phyloP scores from a whole-genome alignment of 1,140 invertebrate genomes.

The Diachasma alloeum region DNA sequence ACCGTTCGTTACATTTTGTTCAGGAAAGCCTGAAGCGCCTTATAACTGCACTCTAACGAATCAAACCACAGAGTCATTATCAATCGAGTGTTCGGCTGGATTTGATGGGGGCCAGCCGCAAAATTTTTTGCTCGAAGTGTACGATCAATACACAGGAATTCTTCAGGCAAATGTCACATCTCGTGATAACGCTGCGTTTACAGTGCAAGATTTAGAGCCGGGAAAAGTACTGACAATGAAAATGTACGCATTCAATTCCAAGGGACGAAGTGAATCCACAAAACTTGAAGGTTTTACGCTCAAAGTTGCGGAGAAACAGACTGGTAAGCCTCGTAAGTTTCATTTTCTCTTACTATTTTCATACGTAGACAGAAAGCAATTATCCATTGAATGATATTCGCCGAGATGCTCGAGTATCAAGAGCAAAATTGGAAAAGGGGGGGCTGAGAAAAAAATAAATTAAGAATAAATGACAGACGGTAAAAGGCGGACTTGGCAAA shows the following conservation, averaged over 20 bases:
- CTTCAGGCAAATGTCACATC: conserved; percentile 76
- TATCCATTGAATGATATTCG: too few relatives aligned
- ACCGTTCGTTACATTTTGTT: not conserved
- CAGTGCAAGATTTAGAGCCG: conserved; percentile 74
- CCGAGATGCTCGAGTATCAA: not conserved
- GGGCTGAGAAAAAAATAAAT: conserved; percentile 15
- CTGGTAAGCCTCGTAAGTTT: conserved; percentile 68
- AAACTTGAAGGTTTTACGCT: conserved; percentile 84
- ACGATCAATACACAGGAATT: conserved; percentile 72
- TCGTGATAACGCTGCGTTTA: conserved; percentile 72
- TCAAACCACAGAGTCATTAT: conserved; percentile 80
- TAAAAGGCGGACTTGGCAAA: not conserved
- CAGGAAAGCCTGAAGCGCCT: conserved; percentile 81
- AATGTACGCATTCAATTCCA: conserved; percentile 84
- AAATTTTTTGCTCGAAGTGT: conserved; percentile 77
- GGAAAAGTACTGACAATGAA: conserved; percentile 75
- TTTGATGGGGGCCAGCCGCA: conserved; percentile 82
- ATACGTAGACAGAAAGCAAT: not conserved
- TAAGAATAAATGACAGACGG: not conserved
- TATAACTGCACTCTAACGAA: conserved; percentile 82
- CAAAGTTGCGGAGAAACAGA: conserved; percentile 82
- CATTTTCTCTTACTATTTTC: not conserved
- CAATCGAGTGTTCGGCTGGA: conserved; percentile 78
- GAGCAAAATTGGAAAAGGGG: not conserved
- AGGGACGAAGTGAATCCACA: conserved; percentile 82